phyloP scores from a whole-genome alignment of 2,797 vertebrate genomes.

The Gymnoscopelus microlampas region DNA sequence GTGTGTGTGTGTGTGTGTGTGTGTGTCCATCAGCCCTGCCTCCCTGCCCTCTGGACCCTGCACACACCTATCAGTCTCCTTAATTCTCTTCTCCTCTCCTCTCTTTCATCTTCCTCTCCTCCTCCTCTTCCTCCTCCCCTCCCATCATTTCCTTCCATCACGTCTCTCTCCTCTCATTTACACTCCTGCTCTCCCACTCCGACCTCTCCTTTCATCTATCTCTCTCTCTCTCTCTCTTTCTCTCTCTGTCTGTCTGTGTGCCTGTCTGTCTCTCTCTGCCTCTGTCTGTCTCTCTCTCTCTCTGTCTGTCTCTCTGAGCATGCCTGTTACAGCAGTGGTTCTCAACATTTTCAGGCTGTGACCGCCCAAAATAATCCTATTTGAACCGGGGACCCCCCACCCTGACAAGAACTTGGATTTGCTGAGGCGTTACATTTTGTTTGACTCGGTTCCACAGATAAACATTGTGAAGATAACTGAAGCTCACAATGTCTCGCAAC shows the following conservation, averaged over 20 bases:
- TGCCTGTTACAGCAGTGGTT: too few relatives aligned
- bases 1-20: slow-evolving; percentile 17
- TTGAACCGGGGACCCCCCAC: too few relatives aligned
- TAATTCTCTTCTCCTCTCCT: slow-evolving; percentile 46
- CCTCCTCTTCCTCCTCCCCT: slow-evolving; percentile 18
- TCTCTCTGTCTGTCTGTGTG: not conserved
- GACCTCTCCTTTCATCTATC: not conserved
- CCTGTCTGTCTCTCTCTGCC: slow-evolving; percentile 50
- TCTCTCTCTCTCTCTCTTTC: slow-evolving; percentile 44
- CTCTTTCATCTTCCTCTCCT: slow-evolving; percentile 30
- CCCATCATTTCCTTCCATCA: slow-evolving; percentile 58
- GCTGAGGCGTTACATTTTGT: too few relatives aligned
- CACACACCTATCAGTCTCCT: slow-evolving; percentile 68
- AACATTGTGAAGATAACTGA: too few relatives aligned
- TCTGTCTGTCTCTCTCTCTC: slow-evolving; percentile 45
- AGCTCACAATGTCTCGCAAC: too few relatives aligned
- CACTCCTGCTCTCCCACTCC: too few relatives aligned
- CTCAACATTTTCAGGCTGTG: too few relatives aligned
- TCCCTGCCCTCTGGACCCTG: slow-evolving; percentile 62
- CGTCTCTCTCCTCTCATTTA: slow-evolving; percentile 7
- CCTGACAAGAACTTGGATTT: too few relatives aligned
- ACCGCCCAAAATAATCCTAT: too few relatives aligned
- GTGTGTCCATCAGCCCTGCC: not conserved
- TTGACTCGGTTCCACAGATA: too few relatives aligned
- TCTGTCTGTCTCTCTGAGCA: not conserved